Evolutionary conservation across 2,888 invertebrate species (phyloP).

Genomic region (Polymixis lichenea): DNA sequence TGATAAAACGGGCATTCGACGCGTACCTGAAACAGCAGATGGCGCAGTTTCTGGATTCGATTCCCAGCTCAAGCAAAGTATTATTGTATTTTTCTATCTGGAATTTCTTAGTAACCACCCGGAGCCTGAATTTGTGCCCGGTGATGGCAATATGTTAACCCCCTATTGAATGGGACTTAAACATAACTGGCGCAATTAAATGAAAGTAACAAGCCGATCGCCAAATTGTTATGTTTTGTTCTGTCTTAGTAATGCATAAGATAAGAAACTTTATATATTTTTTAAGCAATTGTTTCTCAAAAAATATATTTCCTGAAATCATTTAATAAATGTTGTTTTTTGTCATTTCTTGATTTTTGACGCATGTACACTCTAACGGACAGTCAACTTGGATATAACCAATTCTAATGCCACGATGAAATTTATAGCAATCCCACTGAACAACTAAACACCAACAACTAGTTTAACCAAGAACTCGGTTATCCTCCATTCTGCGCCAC

Average conservation of each 20-base stretch:
- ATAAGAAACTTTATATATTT: neutral
- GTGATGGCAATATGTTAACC: neutral
- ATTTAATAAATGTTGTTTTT: no score
- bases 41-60: neutral
- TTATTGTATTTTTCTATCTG: neutral
- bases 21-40: neutral
- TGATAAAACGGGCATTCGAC: neutral
- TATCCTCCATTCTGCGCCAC: neutral
- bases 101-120: neutral
- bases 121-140: neutral
- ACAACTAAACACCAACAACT: constrained; percentile 17
- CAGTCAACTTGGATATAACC: constrained; percentile 20
- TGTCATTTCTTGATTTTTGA: constrained; percentile 8
- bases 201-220: no score
- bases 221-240: no score
- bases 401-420: constrained; percentile 43
- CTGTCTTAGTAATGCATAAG: neutral
- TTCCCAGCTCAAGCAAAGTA: neutral
- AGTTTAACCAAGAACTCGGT: constrained; percentile 6
- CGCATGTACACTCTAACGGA: constrained; percentile 53
- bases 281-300: no score
- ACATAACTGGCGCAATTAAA: neutral
- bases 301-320: no score
- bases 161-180: neutral
- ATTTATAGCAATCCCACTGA: constrained; percentile 49